These are phyloP conservation scores for Hylia prasina DNA, from an alignment of 2,113 vertebrate species.

Conservation along the genomic window DNA sequence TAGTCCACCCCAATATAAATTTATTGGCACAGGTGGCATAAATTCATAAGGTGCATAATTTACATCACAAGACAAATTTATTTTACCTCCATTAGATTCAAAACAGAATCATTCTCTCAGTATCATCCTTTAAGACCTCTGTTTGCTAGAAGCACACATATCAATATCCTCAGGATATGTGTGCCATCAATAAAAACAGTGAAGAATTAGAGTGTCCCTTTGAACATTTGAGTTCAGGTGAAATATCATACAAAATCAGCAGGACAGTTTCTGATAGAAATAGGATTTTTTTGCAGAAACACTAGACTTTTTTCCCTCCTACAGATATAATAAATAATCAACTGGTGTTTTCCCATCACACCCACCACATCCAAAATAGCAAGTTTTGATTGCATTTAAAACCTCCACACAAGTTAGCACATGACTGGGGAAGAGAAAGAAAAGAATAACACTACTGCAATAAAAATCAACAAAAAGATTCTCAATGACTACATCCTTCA, in stretches of 20 bases:
- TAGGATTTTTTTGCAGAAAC: not conserved
- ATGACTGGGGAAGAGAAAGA: not conserved
- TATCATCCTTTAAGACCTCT: not conserved
- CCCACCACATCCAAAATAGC: not conserved
- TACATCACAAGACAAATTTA: not conserved
- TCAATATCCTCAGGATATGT: not conserved
- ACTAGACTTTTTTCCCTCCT: not conserved
- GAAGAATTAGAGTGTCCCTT: not conserved
- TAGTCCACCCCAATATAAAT: accelerated
- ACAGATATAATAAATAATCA: not conserved
- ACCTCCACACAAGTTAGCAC: not conserved
- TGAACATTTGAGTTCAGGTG: not conserved
- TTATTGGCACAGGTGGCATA: not conserved
- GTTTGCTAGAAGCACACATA: not conserved
- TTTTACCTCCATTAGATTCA: not conserved
- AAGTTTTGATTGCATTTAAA: not conserved
- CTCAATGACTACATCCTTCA: not conserved
- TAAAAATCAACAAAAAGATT: not conserved
- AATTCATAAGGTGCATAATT: not conserved
- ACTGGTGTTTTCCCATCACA: not conserved
- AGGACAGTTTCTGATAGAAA: not conserved
- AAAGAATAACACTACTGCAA: not conserved
- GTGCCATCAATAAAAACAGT: not conserved
- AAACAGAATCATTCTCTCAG: not conserved
- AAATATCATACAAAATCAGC: not conserved